A percentile compares a stretch with the other conserved stretches of the same genome.
phyloP scores from a whole-genome alignment of 2,113 vertebrate species.

The Arvicanthis niloticus region DNA sequence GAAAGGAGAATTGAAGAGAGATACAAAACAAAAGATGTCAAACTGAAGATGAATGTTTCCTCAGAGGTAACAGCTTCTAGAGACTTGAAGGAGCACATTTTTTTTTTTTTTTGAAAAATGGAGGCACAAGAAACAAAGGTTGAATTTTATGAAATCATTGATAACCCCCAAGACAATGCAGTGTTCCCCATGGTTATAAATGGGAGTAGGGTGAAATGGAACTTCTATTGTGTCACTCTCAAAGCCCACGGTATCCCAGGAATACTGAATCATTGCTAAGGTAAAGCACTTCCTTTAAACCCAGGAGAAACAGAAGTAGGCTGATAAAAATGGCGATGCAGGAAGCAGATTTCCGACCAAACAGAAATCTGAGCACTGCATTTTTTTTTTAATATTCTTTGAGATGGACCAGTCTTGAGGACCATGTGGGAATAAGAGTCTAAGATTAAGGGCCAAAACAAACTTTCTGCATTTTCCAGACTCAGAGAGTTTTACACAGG shows the following conservation, averaged over 20 bases:
- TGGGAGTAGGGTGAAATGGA: constrained; percentile 61
- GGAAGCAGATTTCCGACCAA: constrained; percentile 66
- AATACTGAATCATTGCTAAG: constrained; percentile 71
- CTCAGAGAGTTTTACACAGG: not conserved
- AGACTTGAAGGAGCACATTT: constrained; percentile 12
- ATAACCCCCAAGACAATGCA: constrained; percentile 43
- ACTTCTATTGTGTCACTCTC: constrained; percentile 63
- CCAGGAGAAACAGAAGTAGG: constrained; percentile 71
- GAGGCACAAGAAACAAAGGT: constrained; percentile 43
- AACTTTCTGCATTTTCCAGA: constrained; percentile 38
- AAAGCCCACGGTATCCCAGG: constrained; percentile 60
- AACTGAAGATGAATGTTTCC: constrained; percentile 53
- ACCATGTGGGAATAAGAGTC: constrained; percentile 25
- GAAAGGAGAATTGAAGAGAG: constrained; percentile 53
- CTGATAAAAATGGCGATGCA: constrained; percentile 81
- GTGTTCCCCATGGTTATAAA: constrained; percentile 30
- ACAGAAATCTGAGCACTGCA: constrained; percentile 56
- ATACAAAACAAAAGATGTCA: constrained; percentile 37
- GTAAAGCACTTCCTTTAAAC: constrained; percentile 66
- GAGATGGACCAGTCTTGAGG: constrained; percentile 47
- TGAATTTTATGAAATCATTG: constrained; percentile 43
- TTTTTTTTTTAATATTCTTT: constrained; percentile 71
- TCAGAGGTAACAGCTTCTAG: constrained; percentile 11
- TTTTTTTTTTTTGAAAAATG: constrained; percentile 67
- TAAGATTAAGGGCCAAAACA: constrained; percentile 48